Evolutionary conservation across 2,888 invertebrate species (phyloP), one percentile per base, ranked within the genome.

Genomic region (Volucella bombylans): DNA sequence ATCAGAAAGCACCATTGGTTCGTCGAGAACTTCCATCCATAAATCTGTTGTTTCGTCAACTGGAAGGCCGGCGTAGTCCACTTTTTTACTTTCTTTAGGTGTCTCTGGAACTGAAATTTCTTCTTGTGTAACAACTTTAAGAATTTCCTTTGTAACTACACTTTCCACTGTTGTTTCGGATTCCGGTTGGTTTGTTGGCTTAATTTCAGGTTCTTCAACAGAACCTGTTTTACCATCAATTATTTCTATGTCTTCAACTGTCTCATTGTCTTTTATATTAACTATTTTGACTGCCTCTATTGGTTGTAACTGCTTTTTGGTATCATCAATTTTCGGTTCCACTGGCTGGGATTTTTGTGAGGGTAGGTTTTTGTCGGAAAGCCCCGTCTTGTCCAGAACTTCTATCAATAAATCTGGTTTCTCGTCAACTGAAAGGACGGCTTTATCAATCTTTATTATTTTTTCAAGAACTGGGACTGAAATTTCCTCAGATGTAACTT

Each of bases 331-430:
- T 49, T 14, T 8, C 6, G 90, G 64, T 41, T 18, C 15, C 43
- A 38, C 18, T 10, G 49, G 38, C 38, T 57, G 18, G 18, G 18
- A 23, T 23, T 23, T 38, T 69, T 88, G 86, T 69, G 38, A 31
- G 2, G 10, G 0, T 64, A 82, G 81, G 49, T 77, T 78, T 49
- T 80, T 89, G 52, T 89, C 89, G 64, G 76, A 86, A 14, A 87
- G 54, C 0, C 52, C 52, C 54, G 77, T 81, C 38, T 86, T 74
- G 31, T 78, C 76, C 12, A 71, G 55, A 4, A 87, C 87, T 64
- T 87, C 85, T 87, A 90, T 87, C 88, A 90, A 90, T 4, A 87
- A 72, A 61, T 87, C 87, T 64, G 88, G 9, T 4, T 88, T 80
- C 41, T 89, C 87, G 73, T 89, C 89, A 47, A 88, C 86, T 9